Percentiles rank a stretch among this genome's conserved stretches.
These are phyloP conservation scores for Lissocephala sabroskyi DNA, from an alignment of 2,888 invertebrate genomes.

Conservation along the genomic window DNA sequence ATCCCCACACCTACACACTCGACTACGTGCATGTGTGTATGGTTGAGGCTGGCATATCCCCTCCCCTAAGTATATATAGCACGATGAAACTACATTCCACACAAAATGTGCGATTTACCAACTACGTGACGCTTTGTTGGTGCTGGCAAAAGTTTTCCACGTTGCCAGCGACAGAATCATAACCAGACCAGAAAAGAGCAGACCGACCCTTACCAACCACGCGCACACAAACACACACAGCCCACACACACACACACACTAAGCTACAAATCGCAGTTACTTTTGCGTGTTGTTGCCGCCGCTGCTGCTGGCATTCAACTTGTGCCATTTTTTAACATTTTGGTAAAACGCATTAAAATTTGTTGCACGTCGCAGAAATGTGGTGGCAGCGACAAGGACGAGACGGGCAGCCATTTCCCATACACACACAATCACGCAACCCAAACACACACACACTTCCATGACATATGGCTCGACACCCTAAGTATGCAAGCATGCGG, in stretches of 20 bases:
- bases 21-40: neutral
- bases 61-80: neutral
- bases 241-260: constrained; percentile 7
- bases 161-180: constrained; percentile 44
- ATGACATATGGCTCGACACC: neutral
- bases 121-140: constrained; percentile 50
- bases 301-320: constrained; percentile 46
- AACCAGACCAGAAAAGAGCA: constrained; percentile 23
- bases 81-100: constrained; percentile 7
- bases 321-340: constrained; percentile 62
- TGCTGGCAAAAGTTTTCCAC: constrained; percentile 45
- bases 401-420: neutral
- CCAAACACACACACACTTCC: neutral
- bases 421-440: no score
- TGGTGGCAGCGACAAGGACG: constrained; percentile 16
- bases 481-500: constrained; percentile 7
- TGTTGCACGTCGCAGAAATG: constrained; percentile 66
- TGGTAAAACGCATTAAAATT: constrained; percentile 63
- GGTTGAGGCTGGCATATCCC: neutral
- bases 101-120: constrained; percentile 58
- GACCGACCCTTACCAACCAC: no score
- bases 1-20: constrained; percentile 9
- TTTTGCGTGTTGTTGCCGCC: constrained; percentile 18
- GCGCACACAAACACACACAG: constrained; percentile 12
- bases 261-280: constrained; percentile 37